Conservation (phyloP, 2,113 vertebrate species). For the Aspiorhynchus laticeps region DNA sequence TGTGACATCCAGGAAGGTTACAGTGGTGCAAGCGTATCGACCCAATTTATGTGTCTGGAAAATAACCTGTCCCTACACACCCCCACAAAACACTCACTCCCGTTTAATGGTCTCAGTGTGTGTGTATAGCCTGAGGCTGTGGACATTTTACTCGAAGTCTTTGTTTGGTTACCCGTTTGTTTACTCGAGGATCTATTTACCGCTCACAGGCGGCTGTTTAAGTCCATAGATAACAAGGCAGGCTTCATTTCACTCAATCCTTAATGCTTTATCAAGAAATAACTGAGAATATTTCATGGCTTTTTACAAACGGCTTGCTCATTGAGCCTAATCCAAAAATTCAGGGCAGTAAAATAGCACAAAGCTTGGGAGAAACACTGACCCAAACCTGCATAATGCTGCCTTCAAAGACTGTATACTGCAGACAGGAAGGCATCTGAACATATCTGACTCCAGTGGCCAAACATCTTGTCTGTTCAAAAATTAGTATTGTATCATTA, state of each 20-base stretch:
- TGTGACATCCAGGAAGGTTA: conserved; percentile 30
- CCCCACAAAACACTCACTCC: neutral
- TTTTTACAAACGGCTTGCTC: conserved; percentile 17
- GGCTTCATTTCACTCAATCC: neutral
- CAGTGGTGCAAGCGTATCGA: neutral
- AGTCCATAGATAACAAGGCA: conserved; percentile 11
- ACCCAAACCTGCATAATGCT: neutral
- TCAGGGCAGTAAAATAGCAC: neutral
- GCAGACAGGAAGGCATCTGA: neutral
- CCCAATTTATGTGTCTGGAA: neutral
- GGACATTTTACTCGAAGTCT: neutral
- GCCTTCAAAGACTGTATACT: neutral
- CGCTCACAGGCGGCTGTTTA: conserved; percentile 12
- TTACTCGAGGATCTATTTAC: conserved; percentile 37
- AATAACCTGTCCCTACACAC: neutral
- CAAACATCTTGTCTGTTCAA: neutral
- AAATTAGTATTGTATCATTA: neutral
- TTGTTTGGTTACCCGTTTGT: conserved; percentile 17
- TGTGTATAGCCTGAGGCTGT: neutral
- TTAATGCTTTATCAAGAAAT: conserved; percentile 4
- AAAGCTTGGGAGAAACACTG: neutral
- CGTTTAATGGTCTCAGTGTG: neutral
- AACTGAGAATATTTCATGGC: neutral
- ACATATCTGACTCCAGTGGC: neutral
- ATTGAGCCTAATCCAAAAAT: neutral